Percentiles rank a stretch among this genome's conserved stretches.
Conservation (phyloP, 2,113 vertebrate species). For the Notarius quadriscutis region DNA sequence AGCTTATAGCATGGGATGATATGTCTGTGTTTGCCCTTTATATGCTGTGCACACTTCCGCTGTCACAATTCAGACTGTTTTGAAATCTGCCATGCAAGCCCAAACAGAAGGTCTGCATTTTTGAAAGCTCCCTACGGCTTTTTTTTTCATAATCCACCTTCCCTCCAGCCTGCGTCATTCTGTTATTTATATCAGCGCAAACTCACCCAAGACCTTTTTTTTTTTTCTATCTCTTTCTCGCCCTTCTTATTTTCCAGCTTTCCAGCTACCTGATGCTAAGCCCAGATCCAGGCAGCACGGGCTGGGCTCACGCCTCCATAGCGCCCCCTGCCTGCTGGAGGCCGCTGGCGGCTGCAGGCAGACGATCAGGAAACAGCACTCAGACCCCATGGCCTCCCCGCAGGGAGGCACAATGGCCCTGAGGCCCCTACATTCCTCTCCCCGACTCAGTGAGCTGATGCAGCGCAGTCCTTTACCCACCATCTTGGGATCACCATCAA, state of each 20-base stretch:
- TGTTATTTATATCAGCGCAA: constrained; percentile 15
- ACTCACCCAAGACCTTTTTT: neutral
- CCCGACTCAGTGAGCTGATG: constrained; percentile 90
- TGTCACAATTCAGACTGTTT: neutral
- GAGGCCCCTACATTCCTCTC: constrained; percentile 85
- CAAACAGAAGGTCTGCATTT: neutral
- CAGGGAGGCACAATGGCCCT: constrained; percentile 66
- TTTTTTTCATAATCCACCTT: neutral
- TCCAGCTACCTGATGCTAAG: constrained; percentile 57
- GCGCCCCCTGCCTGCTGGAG: constrained; percentile 91
- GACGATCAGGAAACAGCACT: constrained; percentile 91
- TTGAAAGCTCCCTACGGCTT: neutral
- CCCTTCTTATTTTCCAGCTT: constrained; percentile 41
- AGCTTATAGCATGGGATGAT: neutral
- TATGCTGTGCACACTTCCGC: neutral
- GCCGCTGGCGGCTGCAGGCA: constrained; percentile 77
- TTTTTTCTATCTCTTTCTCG: neutral
- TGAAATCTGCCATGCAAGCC: neutral
- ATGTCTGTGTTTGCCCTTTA: neutral
- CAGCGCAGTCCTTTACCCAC: constrained; percentile 92
- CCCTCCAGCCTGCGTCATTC: neutral
- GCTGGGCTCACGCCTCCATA: constrained; percentile 90
- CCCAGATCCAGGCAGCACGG: constrained; percentile 68
- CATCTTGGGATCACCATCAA: constrained; percentile 90
- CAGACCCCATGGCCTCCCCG: constrained; percentile 79